Percentiles rank a stretch among this genome's conserved stretches.
Evolutionary conservation across 2,113 vertebrate genomes (phyloP).

Genomic region (Python bivittatus): DNA sequence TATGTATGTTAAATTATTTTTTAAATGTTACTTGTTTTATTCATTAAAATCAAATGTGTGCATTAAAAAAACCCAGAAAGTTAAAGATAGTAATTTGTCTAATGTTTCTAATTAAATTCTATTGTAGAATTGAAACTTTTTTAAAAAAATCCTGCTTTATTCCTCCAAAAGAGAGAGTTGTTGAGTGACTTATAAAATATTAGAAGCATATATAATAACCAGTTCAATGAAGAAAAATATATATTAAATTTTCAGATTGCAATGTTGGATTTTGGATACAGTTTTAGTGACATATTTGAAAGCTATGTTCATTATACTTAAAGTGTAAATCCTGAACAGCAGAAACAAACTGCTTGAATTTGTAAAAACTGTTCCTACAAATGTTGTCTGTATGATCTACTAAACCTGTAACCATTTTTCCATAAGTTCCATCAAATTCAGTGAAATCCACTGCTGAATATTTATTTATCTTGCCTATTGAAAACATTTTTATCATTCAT

Average conservation of each 20-base stretch:
- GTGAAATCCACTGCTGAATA: not conserved
- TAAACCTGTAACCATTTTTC: not conserved
- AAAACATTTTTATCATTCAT: not conserved
- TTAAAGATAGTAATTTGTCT: not conserved
- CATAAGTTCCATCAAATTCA: not conserved
- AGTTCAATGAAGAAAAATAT: not conserved
- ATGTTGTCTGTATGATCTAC: not conserved
- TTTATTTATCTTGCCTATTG: not conserved
- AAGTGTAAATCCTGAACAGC: not conserved
- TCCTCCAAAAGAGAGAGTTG: not conserved
- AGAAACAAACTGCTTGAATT: not conserved
- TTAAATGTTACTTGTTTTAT: not conserved
- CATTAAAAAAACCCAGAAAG: not conserved
- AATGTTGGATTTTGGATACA: not conserved
- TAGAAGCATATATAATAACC: not conserved
- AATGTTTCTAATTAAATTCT: not conserved
- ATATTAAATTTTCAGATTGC: not conserved
- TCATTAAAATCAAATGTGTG: not conserved
- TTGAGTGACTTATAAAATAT: not conserved
- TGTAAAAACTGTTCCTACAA: not conserved
- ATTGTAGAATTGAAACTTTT: not conserved
- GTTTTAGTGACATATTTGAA: not conserved
- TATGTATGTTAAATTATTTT: not conserved
- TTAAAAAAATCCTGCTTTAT: not conserved
- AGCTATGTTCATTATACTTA: not conserved